These are phyloP conservation scores for Bombus polaris DNA, from an alignment of 1,140 invertebrate species.

Conservation along the genomic window DNA sequence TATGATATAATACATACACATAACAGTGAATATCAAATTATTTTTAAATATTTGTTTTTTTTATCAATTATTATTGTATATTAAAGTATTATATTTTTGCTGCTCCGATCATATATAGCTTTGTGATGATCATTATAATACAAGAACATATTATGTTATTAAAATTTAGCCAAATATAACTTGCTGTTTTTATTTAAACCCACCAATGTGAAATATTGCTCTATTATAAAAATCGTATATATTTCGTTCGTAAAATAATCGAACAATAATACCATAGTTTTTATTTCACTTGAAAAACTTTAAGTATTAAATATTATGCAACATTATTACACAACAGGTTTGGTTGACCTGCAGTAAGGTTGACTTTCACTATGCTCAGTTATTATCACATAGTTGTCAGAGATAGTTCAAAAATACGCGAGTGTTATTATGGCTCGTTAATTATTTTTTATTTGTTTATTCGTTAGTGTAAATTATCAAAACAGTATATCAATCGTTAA, in stretches of 20 bases:
- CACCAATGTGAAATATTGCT: conserved; percentile 55
- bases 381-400: conserved; percentile 70
- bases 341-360: conserved; percentile 58
- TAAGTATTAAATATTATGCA: conserved; percentile 67
- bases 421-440: conserved; percentile 5
- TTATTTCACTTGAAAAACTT: conserved; percentile 40
- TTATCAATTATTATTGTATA: conserved; percentile 22
- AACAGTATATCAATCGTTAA: conserved; percentile 1
- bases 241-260: neutral
- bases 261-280: conserved; percentile 5
- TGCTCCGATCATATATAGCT: conserved; percentile 34
- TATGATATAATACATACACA: conserved; percentile 23
- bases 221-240: conserved; percentile 4
- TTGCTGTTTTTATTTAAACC: conserved; percentile 75
- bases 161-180: conserved; percentile 66
- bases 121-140: conserved; percentile 48
- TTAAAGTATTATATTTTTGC: conserved; percentile 42
- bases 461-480: neutral
- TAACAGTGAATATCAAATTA: conserved; percentile 8
- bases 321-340: conserved; percentile 66
- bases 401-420: conserved; percentile 41
- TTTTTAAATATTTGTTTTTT: conserved; percentile 23
- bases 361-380: conserved; percentile 73
- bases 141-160: conserved; percentile 57
- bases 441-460: neutral